These are phyloP conservation scores for Coenonympha glycerion DNA, from an alignment of 2,888 invertebrate species.

Conservation along the genomic window DNA sequence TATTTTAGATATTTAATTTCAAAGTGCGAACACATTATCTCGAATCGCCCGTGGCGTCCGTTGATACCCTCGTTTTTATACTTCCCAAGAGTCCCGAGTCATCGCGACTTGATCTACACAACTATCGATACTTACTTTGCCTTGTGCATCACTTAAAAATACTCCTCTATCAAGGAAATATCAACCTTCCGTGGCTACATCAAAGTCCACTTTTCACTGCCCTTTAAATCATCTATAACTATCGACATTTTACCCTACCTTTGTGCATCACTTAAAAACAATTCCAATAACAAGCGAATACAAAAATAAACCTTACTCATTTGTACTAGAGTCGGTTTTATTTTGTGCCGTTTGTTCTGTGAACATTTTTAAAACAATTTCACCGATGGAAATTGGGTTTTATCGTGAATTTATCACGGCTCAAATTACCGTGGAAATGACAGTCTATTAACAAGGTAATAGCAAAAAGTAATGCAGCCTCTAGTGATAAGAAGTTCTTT, in stretches of 20 bases:
- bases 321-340: neutral
- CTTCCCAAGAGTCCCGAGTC: too few relatives aligned
- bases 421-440: conserved; percentile 5
- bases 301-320: neutral
- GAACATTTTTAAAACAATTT: conserved; percentile 4
- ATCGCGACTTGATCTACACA: conserved; percentile 25
- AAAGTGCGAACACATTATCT: neutral
- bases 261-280: too few relatives aligned
- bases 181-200: neutral
- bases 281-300: too few relatives aligned
- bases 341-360: neutral
- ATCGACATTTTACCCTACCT: too few relatives aligned
- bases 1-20: neutral
- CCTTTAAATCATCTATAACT: too few relatives aligned
- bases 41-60: conserved; percentile 35
- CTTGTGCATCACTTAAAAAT: conserved; percentile 16
- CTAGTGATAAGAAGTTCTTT: too few relatives aligned
- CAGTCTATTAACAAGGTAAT: conserved; percentile 2
- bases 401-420: neutral
- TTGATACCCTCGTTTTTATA: conserved; percentile 46
- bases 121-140: conserved; percentile 15
- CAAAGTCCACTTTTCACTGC: conserved; percentile 8
- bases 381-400: conserved; percentile 5
- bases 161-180: neutral
- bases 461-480: neutral